phyloP scores from a whole-genome alignment of 2,113 vertebrate species.

The Hemichromis elongatus region DNA sequence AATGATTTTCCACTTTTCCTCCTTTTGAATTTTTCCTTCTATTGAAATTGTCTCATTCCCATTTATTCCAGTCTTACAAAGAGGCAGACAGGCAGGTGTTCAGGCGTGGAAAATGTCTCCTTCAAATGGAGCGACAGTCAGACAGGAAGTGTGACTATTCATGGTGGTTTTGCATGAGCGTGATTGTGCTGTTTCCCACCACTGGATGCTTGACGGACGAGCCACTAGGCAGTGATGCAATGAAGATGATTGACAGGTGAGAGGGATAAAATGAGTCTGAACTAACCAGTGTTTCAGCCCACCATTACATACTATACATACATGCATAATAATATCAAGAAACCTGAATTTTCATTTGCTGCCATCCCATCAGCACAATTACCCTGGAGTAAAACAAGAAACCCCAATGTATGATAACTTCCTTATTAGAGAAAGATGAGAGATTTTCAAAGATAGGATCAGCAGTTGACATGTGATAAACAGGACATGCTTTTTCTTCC shows the following conservation, averaged over 20 bases:
- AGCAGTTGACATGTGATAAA: rapidly evolving
- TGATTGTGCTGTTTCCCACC: not conserved
- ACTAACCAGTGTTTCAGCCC: not conserved
- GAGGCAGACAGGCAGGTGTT: not conserved
- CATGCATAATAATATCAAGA: not conserved
- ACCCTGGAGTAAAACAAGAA: not conserved
- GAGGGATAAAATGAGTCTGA: not conserved
- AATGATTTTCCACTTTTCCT: not conserved
- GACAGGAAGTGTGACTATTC: not conserved
- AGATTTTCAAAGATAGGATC: not conserved
- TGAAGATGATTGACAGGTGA: not conserved
- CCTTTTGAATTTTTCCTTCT: not conserved
- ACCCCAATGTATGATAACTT: not conserved
- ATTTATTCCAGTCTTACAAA: not conserved
- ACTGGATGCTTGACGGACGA: not conserved
- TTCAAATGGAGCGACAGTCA: not conserved
- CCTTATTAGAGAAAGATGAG: not conserved
- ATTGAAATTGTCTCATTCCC: not conserved
- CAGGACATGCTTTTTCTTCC: not conserved
- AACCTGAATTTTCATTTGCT: not conserved
- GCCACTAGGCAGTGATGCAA: not conserved
- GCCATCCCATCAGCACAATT: not conserved
- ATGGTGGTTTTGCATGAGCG: not conserved
- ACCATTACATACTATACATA: not conserved
- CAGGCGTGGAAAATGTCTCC: not conserved